phyloP scores from a whole-genome alignment of 2,797 vertebrate genomes.

The Melanogrammus aeglefinus region DNA sequence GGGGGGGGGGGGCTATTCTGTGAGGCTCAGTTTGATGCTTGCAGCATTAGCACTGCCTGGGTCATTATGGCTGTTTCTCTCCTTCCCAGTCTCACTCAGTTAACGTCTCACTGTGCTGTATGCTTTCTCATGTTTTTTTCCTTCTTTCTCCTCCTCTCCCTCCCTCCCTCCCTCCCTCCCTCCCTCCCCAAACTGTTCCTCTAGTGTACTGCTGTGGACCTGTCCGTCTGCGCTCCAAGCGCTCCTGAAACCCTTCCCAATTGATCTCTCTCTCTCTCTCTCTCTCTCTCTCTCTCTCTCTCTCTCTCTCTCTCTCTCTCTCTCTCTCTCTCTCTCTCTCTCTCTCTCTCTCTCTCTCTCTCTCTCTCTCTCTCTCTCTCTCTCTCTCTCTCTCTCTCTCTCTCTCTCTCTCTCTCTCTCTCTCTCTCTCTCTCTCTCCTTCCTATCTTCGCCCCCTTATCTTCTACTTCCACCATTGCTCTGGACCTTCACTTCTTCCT shows the following conservation, averaged over 20 bases:
- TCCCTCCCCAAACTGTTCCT: slow-evolving; percentile 35
- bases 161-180: slow-evolving; percentile 66
- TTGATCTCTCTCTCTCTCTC: slow-evolving; percentile 61
- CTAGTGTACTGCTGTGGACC: slow-evolving; percentile 78
- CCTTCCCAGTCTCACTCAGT: not conserved
- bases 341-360: slow-evolving; percentile 12
- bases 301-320: slow-evolving; percentile 30
- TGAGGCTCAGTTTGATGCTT: not conserved
- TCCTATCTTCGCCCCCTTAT: slow-evolving; percentile 28
- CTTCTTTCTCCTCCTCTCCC: slow-evolving; percentile 42
- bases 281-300: too few species aligned
- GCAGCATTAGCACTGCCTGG: not conserved
- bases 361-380: slow-evolving; percentile 59
- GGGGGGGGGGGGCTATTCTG: not conserved
- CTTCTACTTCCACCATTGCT: slow-evolving; percentile 24
- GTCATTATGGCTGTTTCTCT: not conserved
- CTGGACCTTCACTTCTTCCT: slow-evolving; percentile 33
- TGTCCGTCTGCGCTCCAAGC: slow-evolving; percentile 84
- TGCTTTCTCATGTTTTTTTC: slow-evolving; percentile 8
- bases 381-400: slow-evolving; percentile 36
- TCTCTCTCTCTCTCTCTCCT: slow-evolving; percentile 47
- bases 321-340: slow-evolving; percentile 1
- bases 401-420: slow-evolving; percentile 60
- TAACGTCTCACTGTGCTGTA: not conserved
- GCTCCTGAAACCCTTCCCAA: slow-evolving; percentile 77